Percentiles rank a stretch among this genome's conserved stretches.
Conservation (phyloP, 1,140 invertebrate genomes). For the Drosophila jambulina region DNA sequence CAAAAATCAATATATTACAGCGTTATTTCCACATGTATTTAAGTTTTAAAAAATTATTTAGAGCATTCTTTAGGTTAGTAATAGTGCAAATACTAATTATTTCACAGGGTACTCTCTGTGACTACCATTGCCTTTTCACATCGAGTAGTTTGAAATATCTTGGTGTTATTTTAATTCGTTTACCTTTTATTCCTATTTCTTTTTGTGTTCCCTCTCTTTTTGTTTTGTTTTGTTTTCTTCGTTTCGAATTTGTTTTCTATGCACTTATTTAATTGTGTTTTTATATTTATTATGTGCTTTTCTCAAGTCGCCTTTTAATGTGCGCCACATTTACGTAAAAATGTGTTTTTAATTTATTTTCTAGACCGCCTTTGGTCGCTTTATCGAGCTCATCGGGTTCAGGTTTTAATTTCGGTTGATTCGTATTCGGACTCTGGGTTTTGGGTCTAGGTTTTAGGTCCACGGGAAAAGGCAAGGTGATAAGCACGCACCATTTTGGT, state of each 20-base stretch:
- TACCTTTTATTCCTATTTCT: constrained; percentile 45
- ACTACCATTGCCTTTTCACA: constrained; percentile 51
- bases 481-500: constrained; percentile 75
- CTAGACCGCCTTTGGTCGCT: constrained; percentile 66
- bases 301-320: constrained; percentile 67
- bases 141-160: constrained; percentile 56
- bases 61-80: background rate
- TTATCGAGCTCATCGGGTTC: constrained; percentile 73
- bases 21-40: too few relatives aligned
- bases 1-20: too few relatives aligned
- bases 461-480: constrained; percentile 50
- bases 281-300: constrained; percentile 80
- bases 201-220: background rate
- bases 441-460: constrained; percentile 24
- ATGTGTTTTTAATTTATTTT: constrained; percentile 83
- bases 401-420: constrained; percentile 36
- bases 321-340: constrained; percentile 80
- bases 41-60: too few relatives aligned
- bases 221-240: constrained; percentile 32
- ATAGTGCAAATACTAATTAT: background rate
- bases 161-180: constrained; percentile 69
- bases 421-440: constrained; percentile 26
- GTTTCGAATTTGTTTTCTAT: constrained; percentile 62
- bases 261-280: constrained; percentile 79
- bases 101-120: constrained; percentile 9